Conservation (phyloP, 2,797 vertebrate species). For the Sebastes oblongus region DNA sequence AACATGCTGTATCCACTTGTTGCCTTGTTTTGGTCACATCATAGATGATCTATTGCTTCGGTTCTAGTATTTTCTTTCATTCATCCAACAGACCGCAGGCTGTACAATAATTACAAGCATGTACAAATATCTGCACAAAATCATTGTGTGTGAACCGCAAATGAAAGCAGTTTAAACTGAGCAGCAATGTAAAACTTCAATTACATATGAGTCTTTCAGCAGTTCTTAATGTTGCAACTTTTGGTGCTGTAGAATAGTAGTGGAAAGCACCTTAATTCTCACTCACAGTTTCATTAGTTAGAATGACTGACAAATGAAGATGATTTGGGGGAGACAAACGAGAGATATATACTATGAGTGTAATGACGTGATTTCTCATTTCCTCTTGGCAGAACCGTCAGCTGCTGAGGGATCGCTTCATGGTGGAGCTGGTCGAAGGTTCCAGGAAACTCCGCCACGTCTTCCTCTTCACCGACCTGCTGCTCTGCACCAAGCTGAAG, state of each 20-base stretch:
- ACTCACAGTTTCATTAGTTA: background rate
- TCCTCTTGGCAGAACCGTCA: constrained; percentile 86
- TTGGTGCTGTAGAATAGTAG: background rate
- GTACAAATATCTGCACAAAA: background rate
- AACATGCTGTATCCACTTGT: background rate
- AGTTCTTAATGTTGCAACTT: background rate
- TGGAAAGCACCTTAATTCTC: background rate
- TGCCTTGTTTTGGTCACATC: constrained; percentile 1
- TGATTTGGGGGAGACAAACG: background rate
- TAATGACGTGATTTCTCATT: background rate
- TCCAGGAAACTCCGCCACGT: constrained; percentile 93
- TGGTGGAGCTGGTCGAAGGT: constrained; percentile 96
- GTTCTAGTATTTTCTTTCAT: constrained; percentile 1
- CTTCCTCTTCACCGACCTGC: constrained; percentile 94
- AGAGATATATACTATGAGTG: background rate
- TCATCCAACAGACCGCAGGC: background rate
- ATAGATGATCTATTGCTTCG: constrained; percentile 1
- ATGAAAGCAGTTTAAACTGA: background rate
- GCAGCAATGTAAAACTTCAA: background rate
- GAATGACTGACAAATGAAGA: background rate
- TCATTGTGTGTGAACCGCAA: background rate
- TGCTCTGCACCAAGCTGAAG: constrained; percentile 95
- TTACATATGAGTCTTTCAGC: background rate
- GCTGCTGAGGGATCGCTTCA: constrained; percentile 94
- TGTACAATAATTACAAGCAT: background rate